Percentiles rank a stretch among this genome's conserved stretches.
These are phyloP conservation scores for Centropyge bicolor DNA, from an alignment of 2,797 vertebrate genomes.

Conservation along the genomic window DNA sequence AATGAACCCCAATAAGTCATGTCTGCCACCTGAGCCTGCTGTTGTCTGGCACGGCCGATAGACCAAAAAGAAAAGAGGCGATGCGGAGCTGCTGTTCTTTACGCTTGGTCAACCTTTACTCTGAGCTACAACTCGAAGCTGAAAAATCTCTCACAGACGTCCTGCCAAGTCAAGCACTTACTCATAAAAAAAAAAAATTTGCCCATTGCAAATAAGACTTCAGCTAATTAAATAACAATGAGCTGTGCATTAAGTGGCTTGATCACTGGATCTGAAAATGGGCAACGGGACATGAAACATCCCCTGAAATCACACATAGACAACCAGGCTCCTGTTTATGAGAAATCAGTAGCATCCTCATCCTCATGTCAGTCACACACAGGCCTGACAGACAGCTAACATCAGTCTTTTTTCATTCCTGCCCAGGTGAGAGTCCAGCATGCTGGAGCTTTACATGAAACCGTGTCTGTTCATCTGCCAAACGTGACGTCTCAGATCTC, in stretches of 20 bases:
- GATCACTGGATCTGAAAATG: not conserved
- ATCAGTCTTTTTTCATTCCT: not conserved
- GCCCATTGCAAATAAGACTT: not conserved
- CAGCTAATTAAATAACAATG: not conserved
- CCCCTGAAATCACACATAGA: not conserved
- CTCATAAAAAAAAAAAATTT: not conserved
- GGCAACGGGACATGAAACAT: not conserved
- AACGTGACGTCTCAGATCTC: not conserved
- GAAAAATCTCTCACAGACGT: not conserved
- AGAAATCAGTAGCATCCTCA: constrained; percentile 15
- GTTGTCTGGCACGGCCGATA: constrained; percentile 42
- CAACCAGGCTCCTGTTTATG: not conserved
- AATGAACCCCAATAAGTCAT: constrained; percentile 73
- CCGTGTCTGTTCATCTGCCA: not conserved
- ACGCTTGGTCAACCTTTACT: constrained; percentile 62
- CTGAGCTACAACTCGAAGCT: constrained; percentile 15
- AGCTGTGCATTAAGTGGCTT: not conserved
- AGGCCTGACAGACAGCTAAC: not conserved
- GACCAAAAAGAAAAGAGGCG: constrained; percentile 52
- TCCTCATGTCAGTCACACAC: constrained; percentile 3
- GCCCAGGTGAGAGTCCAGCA: not conserved
- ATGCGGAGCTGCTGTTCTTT: constrained; percentile 23
- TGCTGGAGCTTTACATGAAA: not conserved
- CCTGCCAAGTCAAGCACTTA: not conserved
- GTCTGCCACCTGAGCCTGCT: constrained; percentile 69